Conservation (phyloP, 2,888 invertebrate genomes). For the Tipula unca region DNA sequence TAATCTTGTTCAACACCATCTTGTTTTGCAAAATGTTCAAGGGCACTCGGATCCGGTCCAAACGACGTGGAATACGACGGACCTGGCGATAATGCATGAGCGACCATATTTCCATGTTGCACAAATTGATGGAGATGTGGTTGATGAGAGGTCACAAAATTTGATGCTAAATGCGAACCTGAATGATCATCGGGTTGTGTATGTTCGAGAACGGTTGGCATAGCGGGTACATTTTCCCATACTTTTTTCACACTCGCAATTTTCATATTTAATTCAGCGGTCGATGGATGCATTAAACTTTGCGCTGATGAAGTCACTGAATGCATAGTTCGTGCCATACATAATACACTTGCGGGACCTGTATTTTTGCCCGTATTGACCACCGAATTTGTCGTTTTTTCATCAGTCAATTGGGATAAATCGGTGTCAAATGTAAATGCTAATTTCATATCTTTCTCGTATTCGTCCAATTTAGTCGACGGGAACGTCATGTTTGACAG, state of each 20-base stretch:
- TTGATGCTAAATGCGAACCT: conserved; percentile 28
- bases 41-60: conserved; percentile 37
- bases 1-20: conserved; percentile 40
- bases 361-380: conserved; percentile 24
- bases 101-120: conserved; percentile 34
- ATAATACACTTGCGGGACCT: conserved; percentile 22
- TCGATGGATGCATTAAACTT: conserved; percentile 67
- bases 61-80: conserved; percentile 40
- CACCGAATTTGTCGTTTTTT: conserved; percentile 42
- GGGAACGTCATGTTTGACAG: conserved; percentile 60
- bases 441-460: conserved; percentile 79
- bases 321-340: conserved; percentile 44
- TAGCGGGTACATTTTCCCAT: conserved; percentile 63
- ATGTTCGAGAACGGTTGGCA: conserved; percentile 60
- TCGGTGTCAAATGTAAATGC: conserved; percentile 86
- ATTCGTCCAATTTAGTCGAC: conserved; percentile 53
- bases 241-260: conserved; percentile 85
- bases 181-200: conserved; percentile 27
- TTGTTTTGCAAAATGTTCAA: conserved; percentile 39
- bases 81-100: conserved; percentile 40
- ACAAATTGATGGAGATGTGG: conserved; percentile 29
- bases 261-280: conserved; percentile 87
- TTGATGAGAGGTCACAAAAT: conserved; percentile 31
- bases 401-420: conserved; percentile 64
- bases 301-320: conserved; percentile 49